Conservation (phyloP, 2,797 vertebrate genomes). For the Podarcis lilfordi region DNA sequence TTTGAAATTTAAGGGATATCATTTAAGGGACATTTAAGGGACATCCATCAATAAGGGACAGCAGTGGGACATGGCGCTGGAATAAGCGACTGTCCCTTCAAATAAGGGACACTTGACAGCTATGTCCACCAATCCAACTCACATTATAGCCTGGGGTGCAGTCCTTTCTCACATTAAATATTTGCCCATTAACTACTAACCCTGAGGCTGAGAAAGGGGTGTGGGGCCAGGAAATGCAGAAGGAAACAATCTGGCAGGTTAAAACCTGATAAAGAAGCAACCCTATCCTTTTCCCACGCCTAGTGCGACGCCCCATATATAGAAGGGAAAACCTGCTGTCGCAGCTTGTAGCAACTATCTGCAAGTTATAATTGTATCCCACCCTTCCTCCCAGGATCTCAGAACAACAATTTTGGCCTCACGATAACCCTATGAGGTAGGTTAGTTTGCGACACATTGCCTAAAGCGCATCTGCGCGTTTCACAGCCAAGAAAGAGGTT, state of each 20-base stretch:
- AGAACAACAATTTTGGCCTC: not conserved
- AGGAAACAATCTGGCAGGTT: not conserved
- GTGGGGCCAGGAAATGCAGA: not conserved
- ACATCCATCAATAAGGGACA: no score
- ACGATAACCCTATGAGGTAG: no score
- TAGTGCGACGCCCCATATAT: not conserved
- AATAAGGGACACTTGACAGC: no score
- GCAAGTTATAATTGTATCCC: not conserved
- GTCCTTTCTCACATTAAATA: not conserved
- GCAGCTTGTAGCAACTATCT: not conserved
- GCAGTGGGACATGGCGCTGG: no score
- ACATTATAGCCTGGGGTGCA: not conserved
- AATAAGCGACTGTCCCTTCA: no score
- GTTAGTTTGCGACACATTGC: not conserved
- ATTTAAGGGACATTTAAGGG: no score
- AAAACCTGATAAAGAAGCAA: slow-evolving; percentile 9
- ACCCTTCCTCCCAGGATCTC: not conserved
- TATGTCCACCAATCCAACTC: not conserved
- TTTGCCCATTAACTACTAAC: not conserved
- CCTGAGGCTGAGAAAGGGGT: slow-evolving; percentile 1
- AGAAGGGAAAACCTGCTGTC: not conserved
- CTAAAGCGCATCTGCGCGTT: not conserved
- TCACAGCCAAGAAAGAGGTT: not conserved
- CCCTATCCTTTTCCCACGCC: not conserved
- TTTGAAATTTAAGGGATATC: no score